These are phyloP conservation scores for Chondrilla cf. caribensis DNA, from an alignment of 37 sponge, comb jelly and placozoan genomes.

Conservation along the genomic window DNA sequence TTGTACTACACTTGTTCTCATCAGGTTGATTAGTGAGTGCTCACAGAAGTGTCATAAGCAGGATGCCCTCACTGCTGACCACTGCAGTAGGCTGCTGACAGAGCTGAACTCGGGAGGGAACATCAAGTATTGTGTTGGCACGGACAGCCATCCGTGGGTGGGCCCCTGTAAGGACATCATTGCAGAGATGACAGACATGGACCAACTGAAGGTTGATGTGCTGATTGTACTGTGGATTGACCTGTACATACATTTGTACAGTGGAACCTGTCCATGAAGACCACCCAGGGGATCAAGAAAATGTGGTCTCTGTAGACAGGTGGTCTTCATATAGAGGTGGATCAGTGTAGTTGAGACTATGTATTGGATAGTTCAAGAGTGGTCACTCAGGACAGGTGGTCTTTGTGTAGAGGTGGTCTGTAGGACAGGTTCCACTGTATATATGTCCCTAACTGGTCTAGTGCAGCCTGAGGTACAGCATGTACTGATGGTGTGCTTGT, in stretches of 20 bases:
- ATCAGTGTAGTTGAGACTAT: too few species aligned
- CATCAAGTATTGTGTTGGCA: constrained; percentile 42
- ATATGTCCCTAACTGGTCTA: too few species aligned
- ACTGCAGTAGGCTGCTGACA: constrained; percentile 9
- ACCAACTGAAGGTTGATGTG: constrained; percentile 27
- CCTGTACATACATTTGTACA: background rate
- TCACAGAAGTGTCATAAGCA: background rate
- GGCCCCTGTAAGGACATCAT: constrained; percentile 62
- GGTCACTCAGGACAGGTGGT: too few species aligned
- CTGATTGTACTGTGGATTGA: background rate
- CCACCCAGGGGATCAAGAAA: too few species aligned
- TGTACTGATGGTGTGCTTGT: too few species aligned
- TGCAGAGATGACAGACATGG: constrained; percentile 45
- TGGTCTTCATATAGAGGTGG: too few species aligned
- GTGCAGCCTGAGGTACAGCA: too few species aligned
- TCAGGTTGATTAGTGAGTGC: background rate
- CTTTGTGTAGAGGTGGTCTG: too few species aligned
- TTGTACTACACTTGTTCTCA: background rate
- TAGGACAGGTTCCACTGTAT: too few species aligned
- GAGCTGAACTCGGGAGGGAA: constrained; percentile 85
- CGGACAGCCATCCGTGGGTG: constrained; percentile 51
- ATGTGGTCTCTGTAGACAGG: too few species aligned
- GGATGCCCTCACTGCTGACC: background rate
- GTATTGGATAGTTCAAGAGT: too few species aligned
- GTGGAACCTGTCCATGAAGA: too few species aligned